Base-by-base conservation (phyloP, 2,888 invertebrate species). In the Hirudinaria manillensis region DNA sequence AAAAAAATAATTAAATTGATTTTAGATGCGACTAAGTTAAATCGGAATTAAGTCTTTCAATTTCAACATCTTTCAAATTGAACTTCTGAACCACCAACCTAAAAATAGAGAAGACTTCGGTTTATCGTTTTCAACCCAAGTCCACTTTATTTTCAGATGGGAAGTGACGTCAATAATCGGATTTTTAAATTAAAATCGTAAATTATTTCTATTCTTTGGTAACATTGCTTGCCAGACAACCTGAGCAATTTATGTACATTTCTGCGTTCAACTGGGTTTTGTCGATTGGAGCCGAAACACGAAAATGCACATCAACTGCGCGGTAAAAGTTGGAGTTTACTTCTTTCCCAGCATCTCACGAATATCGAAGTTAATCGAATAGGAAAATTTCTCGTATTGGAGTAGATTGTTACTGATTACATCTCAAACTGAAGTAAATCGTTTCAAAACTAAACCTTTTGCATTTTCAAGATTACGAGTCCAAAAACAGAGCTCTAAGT, bases 261-360 rank as follows among this genome's bases (percentile, higher is more conserved):
- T 75, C 75, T 75, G 75, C 75, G 75, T 75, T 75, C 75, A 75
- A 75, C 75, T 75, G n/a, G 27, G 29, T 24, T 65, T 56, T 21
- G 45, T 45, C 45, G 24, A 24, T 19, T 10, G n/a, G 70, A 75
- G 75, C 61, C 65, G 71, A 68, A 75, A 72, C 61, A 66, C 72
- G 70, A 45, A 75, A 38, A 75, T 75, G 75, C 56, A 75, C 75
- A 73, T 36, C 27, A 73, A 51, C 73, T 53, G 45, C 72, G 6
- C 19, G 61, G 61, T 29, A 16, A 1, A 45, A 45, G 16, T 10
- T 10, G 10, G 80, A 74, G 81, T 81, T n/a, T 94, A 94, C 84
- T 95, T 95, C 81, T 94, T 88, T 87, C 95, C 94, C 85, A 95
- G 88, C 88, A 95, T 95, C 81, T 92, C n/a, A n/a, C n/a, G 10